phyloP scores from a whole-genome alignment of 1,140 invertebrate genomes.

The Cyclina sinensis region DNA sequence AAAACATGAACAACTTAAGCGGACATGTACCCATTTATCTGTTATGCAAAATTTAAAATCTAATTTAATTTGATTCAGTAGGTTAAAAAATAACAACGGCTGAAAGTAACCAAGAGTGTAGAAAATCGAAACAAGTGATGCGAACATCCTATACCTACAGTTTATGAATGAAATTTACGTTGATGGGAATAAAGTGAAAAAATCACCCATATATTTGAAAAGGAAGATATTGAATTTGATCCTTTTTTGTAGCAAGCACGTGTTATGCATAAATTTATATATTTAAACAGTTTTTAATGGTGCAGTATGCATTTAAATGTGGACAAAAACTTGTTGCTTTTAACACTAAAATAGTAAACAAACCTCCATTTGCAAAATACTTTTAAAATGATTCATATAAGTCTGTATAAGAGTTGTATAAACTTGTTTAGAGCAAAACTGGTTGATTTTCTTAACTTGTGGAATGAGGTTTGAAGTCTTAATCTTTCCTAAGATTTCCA shows the following conservation, averaged over 20 bases:
- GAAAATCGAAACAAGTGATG: neutral
- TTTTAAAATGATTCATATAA: neutral
- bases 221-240: neutral
- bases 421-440: too few species aligned
- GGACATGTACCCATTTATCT: neutral
- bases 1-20: neutral
- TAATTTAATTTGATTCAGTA: neutral
- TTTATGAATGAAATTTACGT: slow-evolving; percentile 39
- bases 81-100: neutral
- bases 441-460: too few species aligned
- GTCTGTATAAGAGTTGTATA: too few species aligned
- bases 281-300: neutral
- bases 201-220: slow-evolving; percentile 12
- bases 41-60: neutral
- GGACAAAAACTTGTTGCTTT: neutral
- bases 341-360: neutral
- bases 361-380: neutral
- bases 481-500: too few species aligned
- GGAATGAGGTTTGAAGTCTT: too few species aligned
- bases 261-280: neutral
- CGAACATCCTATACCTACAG: slow-evolving; percentile 23
- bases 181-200: neutral
- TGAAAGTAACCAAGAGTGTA: slow-evolving; percentile 1
- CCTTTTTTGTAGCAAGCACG: neutral
- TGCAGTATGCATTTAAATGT: neutral